Percentiles rank a stretch among this genome's conserved stretches.
phyloP scores from a whole-genome alignment of 2,113 vertebrate genomes.

The Oncorhynchus keta region DNA sequence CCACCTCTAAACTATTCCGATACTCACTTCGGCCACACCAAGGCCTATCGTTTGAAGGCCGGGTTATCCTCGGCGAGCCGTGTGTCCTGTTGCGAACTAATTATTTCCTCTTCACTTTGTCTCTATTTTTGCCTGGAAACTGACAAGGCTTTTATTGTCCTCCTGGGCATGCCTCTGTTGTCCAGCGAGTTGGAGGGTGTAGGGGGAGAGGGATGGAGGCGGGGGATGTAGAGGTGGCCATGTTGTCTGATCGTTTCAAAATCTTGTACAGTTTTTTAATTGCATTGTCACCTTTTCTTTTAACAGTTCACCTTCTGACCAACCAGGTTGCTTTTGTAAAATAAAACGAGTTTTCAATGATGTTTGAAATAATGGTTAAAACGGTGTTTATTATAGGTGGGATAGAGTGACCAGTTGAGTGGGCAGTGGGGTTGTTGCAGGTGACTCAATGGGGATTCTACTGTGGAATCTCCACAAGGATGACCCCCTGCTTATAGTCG shows the following conservation, averaged over 20 bases:
- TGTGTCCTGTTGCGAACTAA: slow-evolving; percentile 89
- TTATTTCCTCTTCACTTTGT: slow-evolving; percentile 92
- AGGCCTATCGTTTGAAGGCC: slow-evolving; percentile 87
- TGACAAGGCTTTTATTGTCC: slow-evolving; percentile 78
- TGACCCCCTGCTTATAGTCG: slow-evolving; percentile 58
- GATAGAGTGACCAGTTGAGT: background rate
- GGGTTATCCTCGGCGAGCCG: slow-evolving; percentile 87
- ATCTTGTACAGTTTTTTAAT: too few species aligned
- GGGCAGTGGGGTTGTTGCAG: slow-evolving; percentile 47
- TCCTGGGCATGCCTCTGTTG: slow-evolving; percentile 45
- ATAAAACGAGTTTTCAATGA: too few species aligned
- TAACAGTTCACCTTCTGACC: too few species aligned
- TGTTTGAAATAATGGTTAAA: too few species aligned
- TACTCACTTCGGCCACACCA: slow-evolving; percentile 77
- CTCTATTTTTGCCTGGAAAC: slow-evolving; percentile 85
- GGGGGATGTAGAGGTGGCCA: background rate
- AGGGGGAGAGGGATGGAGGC: background rate
- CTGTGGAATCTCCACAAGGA: slow-evolving; percentile 59
- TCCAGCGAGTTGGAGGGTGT: slow-evolving; percentile 1
- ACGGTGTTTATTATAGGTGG: background rate
- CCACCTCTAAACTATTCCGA: slow-evolving; percentile 90
- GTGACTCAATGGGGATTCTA: slow-evolving; percentile 54
- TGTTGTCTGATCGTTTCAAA: background rate
- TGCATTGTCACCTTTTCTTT: too few species aligned
- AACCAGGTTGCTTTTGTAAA: too few species aligned